Evolutionary conservation across 2,797 vertebrate species (phyloP).

Genomic region (Spea hammondii): DNA sequence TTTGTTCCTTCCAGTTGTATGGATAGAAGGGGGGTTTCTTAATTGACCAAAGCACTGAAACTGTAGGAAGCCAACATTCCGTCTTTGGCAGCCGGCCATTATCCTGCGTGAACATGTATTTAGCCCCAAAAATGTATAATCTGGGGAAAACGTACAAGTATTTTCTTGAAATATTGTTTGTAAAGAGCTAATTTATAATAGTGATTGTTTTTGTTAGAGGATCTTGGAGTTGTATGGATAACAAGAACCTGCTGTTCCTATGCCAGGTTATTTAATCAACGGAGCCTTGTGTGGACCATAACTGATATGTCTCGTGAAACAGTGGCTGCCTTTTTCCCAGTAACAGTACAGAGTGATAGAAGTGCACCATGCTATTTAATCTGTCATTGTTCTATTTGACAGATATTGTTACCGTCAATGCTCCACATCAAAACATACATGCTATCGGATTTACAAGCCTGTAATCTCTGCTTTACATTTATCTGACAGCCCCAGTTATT

Average conservation of each 20-base stretch:
- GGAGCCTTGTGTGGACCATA: constrained; percentile 56
- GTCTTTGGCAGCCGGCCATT: constrained; percentile 81
- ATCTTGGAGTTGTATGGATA: constrained; percentile 60
- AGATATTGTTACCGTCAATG: constrained; percentile 57
- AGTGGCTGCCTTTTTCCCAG: constrained; percentile 56
- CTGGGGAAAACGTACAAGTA: constrained; percentile 72
- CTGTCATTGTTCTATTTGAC: constrained; percentile 53
- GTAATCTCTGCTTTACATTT: constrained; percentile 49
- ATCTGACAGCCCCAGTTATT: constrained; percentile 52
- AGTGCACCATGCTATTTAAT: constrained; percentile 58
- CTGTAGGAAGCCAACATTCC: constrained; percentile 57
- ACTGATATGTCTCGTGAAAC: constrained; percentile 54
- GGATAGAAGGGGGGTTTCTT: constrained; percentile 67
- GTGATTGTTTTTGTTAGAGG: constrained; percentile 67
- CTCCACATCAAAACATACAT: constrained; percentile 57
- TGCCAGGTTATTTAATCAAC: constrained; percentile 63
- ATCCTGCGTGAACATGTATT: constrained; percentile 87
- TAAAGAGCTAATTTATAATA: constrained; percentile 69
- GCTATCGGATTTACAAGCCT: constrained; percentile 52
- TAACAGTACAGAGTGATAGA: constrained; percentile 53
- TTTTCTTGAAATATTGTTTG: constrained; percentile 69
- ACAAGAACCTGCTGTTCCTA: constrained; percentile 64
- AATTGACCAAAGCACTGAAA: constrained; percentile 70
- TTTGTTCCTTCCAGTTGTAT: constrained; percentile 69
- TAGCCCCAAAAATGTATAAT: constrained; percentile 83